Conservation (phyloP, 2,797 vertebrate species). For the Pseudotriccus pelzelni region DNA sequence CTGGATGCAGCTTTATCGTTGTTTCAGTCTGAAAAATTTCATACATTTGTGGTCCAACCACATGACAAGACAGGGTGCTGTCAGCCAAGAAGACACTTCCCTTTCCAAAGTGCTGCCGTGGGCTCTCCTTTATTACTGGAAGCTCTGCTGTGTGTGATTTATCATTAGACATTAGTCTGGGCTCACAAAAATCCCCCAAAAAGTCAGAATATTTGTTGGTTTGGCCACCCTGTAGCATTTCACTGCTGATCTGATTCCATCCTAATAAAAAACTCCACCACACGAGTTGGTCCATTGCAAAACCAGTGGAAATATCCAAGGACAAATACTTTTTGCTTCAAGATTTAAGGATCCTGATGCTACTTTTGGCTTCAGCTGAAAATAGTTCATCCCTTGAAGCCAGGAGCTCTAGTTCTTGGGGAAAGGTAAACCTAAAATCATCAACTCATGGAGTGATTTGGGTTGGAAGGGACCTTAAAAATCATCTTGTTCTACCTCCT, state of each 20-base stretch:
- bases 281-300: neutral
- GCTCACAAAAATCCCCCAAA: neutral
- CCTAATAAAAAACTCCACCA: neutral
- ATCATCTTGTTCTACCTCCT: neutral
- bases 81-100: neutral
- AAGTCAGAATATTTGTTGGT: neutral
- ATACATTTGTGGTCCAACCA: neutral
- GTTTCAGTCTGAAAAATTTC: neutral
- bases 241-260: neutral
- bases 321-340: neutral
- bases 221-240: neutral
- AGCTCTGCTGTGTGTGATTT: neutral
- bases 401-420: neutral
- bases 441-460: neutral
- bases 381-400: neutral
- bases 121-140: neutral
- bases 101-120: neutral
- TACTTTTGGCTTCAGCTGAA: neutral
- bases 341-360: neutral
- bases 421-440: neutral
- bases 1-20: neutral
- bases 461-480: neutral
- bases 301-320: neutral
- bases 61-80: neutral
- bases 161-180: neutral